Evolutionary conservation across 2,888 invertebrate genomes (phyloP).

Genomic region (Apomyelois bistriatella): DNA sequence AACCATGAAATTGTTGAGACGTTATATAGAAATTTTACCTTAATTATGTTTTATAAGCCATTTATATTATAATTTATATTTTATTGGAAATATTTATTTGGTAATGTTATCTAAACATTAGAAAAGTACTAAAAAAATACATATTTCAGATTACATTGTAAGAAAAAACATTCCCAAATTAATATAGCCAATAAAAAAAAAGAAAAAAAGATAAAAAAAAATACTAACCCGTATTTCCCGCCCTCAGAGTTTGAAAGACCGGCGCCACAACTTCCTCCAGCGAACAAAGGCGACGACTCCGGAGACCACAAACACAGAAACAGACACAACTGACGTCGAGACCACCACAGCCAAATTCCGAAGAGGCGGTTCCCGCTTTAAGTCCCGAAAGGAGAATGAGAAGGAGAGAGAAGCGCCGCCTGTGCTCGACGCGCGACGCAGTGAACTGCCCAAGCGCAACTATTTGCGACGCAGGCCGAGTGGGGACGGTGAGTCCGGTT

Average conservation of each 20-base stretch:
- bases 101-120: too few relatives aligned
- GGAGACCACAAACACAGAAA: slow-evolving; percentile 41
- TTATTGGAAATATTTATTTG: too few relatives aligned
- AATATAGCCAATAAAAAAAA: background rate
- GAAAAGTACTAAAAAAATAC: too few relatives aligned
- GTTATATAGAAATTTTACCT: background rate
- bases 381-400: slow-evolving; percentile 36
- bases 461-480: slow-evolving; percentile 58
- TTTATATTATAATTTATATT: too few relatives aligned
- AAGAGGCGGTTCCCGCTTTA: slow-evolving; percentile 39
- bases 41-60: background rate
- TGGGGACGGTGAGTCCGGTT: slow-evolving; percentile 67
- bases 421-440: slow-evolving; percentile 50
- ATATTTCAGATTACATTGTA: too few relatives aligned
- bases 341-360: slow-evolving; percentile 50
- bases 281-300: slow-evolving; percentile 58
- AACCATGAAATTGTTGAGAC: background rate
- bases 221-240: slow-evolving; percentile 23
- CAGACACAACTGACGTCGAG: slow-evolving; percentile 37
- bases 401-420: slow-evolving; percentile 47
- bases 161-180: background rate
- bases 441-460: slow-evolving; percentile 61
- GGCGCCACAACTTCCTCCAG: slow-evolving; percentile 54
- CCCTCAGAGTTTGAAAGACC: slow-evolving; percentile 53
- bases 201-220: slow-evolving; percentile 22